Evolutionary conservation across 2,797 vertebrate species (phyloP).

Genomic region (Alosa sapidissima): DNA sequence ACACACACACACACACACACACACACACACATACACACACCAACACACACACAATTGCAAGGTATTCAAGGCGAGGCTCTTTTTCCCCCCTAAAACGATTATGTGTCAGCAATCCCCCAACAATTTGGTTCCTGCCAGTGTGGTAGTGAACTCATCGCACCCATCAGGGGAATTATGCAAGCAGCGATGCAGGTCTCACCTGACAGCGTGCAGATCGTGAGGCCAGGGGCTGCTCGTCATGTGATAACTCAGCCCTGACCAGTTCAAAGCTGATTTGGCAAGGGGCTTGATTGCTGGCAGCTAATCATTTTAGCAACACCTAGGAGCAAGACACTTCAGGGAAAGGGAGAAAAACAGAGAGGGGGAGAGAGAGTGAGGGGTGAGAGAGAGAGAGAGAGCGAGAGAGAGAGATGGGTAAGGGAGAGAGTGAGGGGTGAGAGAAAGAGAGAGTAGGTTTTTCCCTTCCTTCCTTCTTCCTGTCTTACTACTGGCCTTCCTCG

Average conservation of each 20-base stretch:
- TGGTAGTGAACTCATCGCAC: slow-evolving; percentile 76
- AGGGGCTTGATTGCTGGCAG: slow-evolving; percentile 71
- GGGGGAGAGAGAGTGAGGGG: slow-evolving; percentile 35
- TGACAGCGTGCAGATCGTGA: slow-evolving; percentile 65
- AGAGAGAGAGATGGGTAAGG: not conserved
- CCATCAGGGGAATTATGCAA: slow-evolving; percentile 79
- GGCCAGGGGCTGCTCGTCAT: slow-evolving; percentile 68
- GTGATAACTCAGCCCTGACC: slow-evolving; percentile 75
- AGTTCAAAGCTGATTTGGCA: slow-evolving; percentile 76
- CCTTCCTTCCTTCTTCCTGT: slow-evolving; percentile 36
- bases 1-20: slow-evolving; percentile 28
- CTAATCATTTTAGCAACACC: slow-evolving; percentile 78
- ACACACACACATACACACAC: not conserved
- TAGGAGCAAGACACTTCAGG: slow-evolving; percentile 60
- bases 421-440: slow-evolving; percentile 33
- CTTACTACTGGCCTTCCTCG: slow-evolving; percentile 51
- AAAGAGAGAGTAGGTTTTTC: slow-evolving; percentile 39
- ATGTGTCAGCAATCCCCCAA: slow-evolving; percentile 74
- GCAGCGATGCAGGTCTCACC: slow-evolving; percentile 71
- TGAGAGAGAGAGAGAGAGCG: not conserved
- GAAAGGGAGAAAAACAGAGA: slow-evolving; percentile 24
- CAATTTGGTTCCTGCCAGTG: slow-evolving; percentile 74
- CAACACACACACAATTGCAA: slow-evolving; percentile 27
- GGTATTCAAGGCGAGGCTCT: slow-evolving; percentile 58
- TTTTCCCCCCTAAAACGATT: slow-evolving; percentile 73